phyloP scores from a whole-genome alignment of 1,140 invertebrate genomes.

The Acromyrmex echinatior region DNA sequence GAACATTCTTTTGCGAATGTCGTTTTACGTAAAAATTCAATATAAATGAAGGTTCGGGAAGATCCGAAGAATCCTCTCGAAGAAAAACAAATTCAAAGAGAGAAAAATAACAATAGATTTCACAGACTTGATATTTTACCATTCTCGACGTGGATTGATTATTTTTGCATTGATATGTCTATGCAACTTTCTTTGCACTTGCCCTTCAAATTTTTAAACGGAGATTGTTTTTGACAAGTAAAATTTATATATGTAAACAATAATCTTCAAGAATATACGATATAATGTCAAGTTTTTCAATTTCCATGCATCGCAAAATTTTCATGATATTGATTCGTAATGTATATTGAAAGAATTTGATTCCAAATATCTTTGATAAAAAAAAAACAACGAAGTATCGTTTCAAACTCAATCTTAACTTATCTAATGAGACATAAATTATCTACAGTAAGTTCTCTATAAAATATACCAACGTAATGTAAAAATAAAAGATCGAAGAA shows the following conservation, averaged over 20 bases:
- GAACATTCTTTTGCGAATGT: slow-evolving; percentile 22
- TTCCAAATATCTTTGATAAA: not conserved
- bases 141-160: slow-evolving; percentile 6
- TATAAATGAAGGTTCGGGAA: slow-evolving; percentile 8
- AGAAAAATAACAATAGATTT: not conserved
- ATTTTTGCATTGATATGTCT: not conserved
- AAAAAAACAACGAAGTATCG: slow-evolving; percentile 5
- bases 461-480: not conserved
- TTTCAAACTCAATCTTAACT: not conserved
- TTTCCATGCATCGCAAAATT: not conserved
- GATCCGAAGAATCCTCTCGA: not conserved
- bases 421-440: not conserved
- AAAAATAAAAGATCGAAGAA: not conserved
- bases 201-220: not conserved
- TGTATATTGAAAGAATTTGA: not conserved
- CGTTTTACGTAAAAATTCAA: slow-evolving; percentile 29
- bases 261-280: not conserved
- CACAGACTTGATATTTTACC: not conserved
- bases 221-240: not conserved
- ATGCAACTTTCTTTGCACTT: slow-evolving; percentile 10
- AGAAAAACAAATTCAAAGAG: not conserved
- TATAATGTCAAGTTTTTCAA: not conserved
- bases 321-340: not conserved
- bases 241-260: not conserved
- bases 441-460: not conserved